Evolutionary conservation across 2,113 vertebrate genomes (phyloP), one percentile per base, ranked within the genome.

Genomic region (Crypturellus undulatus): DNA sequence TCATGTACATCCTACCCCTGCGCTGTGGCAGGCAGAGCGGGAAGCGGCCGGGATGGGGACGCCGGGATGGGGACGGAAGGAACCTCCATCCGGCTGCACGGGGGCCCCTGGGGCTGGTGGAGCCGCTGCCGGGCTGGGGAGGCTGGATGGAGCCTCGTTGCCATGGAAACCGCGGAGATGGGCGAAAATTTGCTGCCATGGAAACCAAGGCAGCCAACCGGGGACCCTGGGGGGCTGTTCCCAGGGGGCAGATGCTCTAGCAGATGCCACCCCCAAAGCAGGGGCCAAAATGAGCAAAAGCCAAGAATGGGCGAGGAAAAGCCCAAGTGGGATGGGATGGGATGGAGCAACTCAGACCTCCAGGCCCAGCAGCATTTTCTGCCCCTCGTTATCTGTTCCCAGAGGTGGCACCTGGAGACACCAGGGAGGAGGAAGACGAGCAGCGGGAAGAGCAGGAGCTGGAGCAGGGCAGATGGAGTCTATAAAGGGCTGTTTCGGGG

Each of bases 341-440:
- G 12, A 30, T 17, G 32, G 10, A 15, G 10, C 5, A n/a, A 28
- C 43, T 5, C 40, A 68, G 18, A n/a, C 11, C 21, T 43, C 0
- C 32, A 38, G 18, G 18, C 2, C 25, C 24, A 42, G 38, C 59
- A 83, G 1, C 43, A 58, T 22, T 16, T 80, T 58, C 63, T 16
- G 81, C 47, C 25, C 28, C 69, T 51, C 4, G 0, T 30, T 45
- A 15, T 28, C 65, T 25, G 0, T 49, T 59, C 45, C 45, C 36
- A 30, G 11, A 16, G 62, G 21, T 9, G 26, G 63, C 28, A 26
- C 38, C 36, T 19, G 34, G 54, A 65, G 25, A 16, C 71, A 79
- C 24, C 20, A 43, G 58, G 0, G 1, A 70, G 32, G 0, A 0
- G 2, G 4, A 5, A n/a, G 51, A 65, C 42, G 1, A 73, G 28